Base-by-base conservation (phyloP, 2,888 invertebrate species). In the Phymatocera aterrima region DNA sequence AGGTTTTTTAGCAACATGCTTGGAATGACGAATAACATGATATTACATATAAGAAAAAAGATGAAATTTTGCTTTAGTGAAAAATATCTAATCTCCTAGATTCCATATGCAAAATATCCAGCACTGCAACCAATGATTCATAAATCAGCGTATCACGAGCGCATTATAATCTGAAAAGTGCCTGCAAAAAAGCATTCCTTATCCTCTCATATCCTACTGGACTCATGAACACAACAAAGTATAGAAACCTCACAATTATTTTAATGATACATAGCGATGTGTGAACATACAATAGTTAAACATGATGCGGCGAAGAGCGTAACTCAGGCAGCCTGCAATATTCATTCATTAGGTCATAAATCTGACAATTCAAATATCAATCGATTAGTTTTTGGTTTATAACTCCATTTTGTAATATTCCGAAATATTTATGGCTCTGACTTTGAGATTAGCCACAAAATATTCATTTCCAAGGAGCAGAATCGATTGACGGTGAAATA, bases 161-260 rank as follows among this genome's bases (percentile, higher is more conserved):
- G 68, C 46, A 21, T 64, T 21, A n/a, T 1, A 46, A 43, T 68
- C 28, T 24, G 15, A 46, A 21, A 68, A 46, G 46, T 46, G 46
- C 24, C 8, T 43, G 43, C 1, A 43, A 46, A 46, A 15, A 43
- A 68, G 46, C 5, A 46, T 28, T 46, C 24, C 24, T 43, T 46
- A 24, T 68, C 43, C 43, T 68, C 46, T 28, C 68, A 46, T 46
- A 46, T 68, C 24, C 43, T 15, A 68, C 34, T 37, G 8, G 21
- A 34, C 3, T 18, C 37, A 61, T 8, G 34, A 21, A n/a, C 37
- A 61, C 37, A n/a, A 64, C 37, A 37, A 64, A 64, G 34, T 46
- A 43, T 10, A 28, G 46, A 43, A 43, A 68, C 24, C 21, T 40
- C 24, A 68, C 43, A 68, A 68, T 68, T 68, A 68, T 68, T 68